These are phyloP conservation scores for Drosophila kepulauana DNA, from an alignment of 1,140 invertebrate genomes.

Conservation along the genomic window DNA sequence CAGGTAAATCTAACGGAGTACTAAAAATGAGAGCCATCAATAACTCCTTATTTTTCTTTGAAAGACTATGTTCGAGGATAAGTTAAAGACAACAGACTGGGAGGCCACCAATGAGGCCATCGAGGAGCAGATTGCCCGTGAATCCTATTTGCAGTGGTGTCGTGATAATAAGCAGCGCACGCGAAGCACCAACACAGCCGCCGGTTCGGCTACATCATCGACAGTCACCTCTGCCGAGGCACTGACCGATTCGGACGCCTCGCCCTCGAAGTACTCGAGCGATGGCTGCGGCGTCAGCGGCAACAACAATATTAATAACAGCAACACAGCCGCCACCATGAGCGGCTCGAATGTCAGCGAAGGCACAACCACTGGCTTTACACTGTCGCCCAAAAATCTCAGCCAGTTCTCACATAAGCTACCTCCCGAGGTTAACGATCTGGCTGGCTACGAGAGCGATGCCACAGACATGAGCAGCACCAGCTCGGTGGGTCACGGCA, in stretches of 20 bases:
- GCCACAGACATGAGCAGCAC: slow-evolving; percentile 84
- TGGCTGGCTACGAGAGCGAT: slow-evolving; percentile 76
- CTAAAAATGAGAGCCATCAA: too few species aligned
- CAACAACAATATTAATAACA: slow-evolving; percentile 11
- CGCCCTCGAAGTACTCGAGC: slow-evolving; percentile 77
- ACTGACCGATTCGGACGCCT: slow-evolving; percentile 71
- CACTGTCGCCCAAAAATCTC: slow-evolving; percentile 65
- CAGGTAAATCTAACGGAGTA: slow-evolving; percentile 84
- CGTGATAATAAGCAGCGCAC: slow-evolving; percentile 90
- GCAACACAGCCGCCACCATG: slow-evolving; percentile 36
- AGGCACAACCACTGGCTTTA: slow-evolving; percentile 36
- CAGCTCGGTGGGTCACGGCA: slow-evolving; percentile 74
- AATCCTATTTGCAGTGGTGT: slow-evolving; percentile 96
- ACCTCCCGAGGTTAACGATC: slow-evolving; percentile 59
- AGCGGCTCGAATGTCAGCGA: slow-evolving; percentile 32
- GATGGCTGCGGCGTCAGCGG: slow-evolving; percentile 30
- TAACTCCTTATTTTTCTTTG: not conserved
- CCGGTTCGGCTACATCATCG: slow-evolving; percentile 76
- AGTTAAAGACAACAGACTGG: slow-evolving; percentile 96
- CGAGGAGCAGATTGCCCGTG: slow-evolving; percentile 94
- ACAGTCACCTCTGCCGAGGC: slow-evolving; percentile 81
- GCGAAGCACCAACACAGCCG: slow-evolving; percentile 67
- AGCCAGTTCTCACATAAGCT: slow-evolving; percentile 66
- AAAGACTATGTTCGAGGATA: slow-evolving; percentile 95
- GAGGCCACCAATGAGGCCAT: slow-evolving; percentile 97